These are phyloP conservation scores for Dipodomys ordii DNA, from an alignment of 2,113 vertebrate genomes.

Conservation along the genomic window DNA sequence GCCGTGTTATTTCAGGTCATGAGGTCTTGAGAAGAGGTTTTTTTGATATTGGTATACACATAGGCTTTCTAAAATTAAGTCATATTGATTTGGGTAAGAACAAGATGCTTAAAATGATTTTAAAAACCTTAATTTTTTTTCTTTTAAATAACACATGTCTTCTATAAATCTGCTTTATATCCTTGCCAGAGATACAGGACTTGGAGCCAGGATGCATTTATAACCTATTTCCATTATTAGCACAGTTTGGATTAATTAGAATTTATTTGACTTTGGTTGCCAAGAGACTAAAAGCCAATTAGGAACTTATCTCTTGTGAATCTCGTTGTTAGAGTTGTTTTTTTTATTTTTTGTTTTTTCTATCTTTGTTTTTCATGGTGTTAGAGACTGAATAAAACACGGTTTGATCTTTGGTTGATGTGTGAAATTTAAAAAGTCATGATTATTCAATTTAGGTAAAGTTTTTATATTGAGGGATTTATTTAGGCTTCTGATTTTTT, in stretches of 20 bases:
- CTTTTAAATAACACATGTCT: background rate
- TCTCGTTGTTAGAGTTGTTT: background rate
- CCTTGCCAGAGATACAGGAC: background rate
- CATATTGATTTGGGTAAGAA: constrained; percentile 19
- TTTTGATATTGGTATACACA: background rate
- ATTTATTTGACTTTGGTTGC: constrained; percentile 31
- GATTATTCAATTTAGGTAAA: background rate
- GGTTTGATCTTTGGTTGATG: background rate
- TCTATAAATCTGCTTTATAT: background rate
- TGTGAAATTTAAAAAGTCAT: background rate
- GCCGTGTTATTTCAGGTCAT: background rate
- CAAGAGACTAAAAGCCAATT: constrained; percentile 14
- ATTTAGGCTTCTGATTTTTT: constrained; percentile 29
- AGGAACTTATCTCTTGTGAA: background rate
- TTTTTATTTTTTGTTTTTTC: background rate
- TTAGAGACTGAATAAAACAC: background rate
- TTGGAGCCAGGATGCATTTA: background rate
- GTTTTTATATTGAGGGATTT: constrained; percentile 47
- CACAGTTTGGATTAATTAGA: background rate
- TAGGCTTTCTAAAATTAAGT: constrained; percentile 25
- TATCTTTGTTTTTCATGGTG: background rate
- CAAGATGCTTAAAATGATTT: background rate
- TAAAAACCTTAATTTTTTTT: background rate
- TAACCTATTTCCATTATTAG: constrained; percentile 13
- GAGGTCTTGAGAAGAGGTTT: background rate